Evolutionary conservation across 2,113 vertebrate species (phyloP).

Genomic region (Carlito syrichta): DNA sequence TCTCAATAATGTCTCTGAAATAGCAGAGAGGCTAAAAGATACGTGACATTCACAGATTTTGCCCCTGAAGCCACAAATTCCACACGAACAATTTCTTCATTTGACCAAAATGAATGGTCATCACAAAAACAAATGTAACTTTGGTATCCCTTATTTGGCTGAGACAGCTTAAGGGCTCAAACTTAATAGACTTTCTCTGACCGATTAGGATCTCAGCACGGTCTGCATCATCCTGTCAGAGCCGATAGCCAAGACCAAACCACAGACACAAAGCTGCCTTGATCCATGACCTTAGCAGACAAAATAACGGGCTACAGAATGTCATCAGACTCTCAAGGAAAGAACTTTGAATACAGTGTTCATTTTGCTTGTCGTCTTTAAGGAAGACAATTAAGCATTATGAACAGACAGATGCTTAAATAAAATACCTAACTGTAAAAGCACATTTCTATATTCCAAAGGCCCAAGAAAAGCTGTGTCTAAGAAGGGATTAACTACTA

Average conservation of each 20-base stretch:
- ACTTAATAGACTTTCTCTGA: constrained; percentile 86
- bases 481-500: constrained; percentile 86
- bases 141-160: constrained; percentile 83
- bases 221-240: constrained; percentile 82
- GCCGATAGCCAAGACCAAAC: constrained; percentile 80
- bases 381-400: constrained; percentile 79
- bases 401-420: constrained; percentile 80
- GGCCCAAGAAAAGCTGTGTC: constrained; percentile 76
- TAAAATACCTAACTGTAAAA: constrained; percentile 80
- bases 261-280: constrained; percentile 80
- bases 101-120: constrained; percentile 88
- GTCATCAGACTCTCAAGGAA: constrained; percentile 69
- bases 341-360: constrained; percentile 74
- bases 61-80: constrained; percentile 84
- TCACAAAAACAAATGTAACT: constrained; percentile 85
- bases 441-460: constrained; percentile 80
- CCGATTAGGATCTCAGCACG: constrained; percentile 81
- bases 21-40: constrained; percentile 84
- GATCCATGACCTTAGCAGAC: constrained; percentile 84
- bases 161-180: constrained; percentile 84
- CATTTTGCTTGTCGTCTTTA: constrained; percentile 75
- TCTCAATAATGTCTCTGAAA: constrained; percentile 82
- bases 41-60: constrained; percentile 87
- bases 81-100: constrained; percentile 84
- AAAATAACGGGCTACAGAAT: constrained; percentile 70